phyloP scores from a whole-genome alignment of 2,797 vertebrate species.

The Calcarius lapponicus region DNA sequence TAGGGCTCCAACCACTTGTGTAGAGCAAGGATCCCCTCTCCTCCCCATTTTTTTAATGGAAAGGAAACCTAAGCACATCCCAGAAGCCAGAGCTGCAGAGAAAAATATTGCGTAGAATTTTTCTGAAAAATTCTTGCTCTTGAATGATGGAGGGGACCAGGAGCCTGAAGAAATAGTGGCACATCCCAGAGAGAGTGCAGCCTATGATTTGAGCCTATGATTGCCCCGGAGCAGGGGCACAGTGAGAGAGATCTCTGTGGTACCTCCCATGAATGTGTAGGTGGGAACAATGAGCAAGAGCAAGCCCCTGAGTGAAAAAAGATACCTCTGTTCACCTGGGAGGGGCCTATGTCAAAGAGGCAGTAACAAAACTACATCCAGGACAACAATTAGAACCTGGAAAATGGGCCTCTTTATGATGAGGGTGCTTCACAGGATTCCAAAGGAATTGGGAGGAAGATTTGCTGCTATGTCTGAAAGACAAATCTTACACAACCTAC shows the following conservation, averaged over 20 bases:
- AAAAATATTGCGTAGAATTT: neutral
- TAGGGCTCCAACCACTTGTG: neutral
- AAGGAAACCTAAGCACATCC: neutral
- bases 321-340: rapidly evolving
- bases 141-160: neutral
- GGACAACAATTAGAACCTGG: rapidly evolving
- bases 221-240: neutral
- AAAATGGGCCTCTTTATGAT: neutral
- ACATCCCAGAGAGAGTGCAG: neutral
- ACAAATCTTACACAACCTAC: neutral
- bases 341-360: neutral
- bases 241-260: neutral
- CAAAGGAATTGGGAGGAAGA: neutral
- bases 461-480: neutral
- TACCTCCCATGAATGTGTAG: neutral
- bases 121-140: neutral
- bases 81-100: neutral
- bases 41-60: neutral
- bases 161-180: neutral
- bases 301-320: neutral
- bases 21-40: neutral
- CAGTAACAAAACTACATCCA: neutral
- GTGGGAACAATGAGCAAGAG: neutral
- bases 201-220: neutral
- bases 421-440: neutral